phyloP scores from a whole-genome alignment of 1,140 invertebrate genomes.

The Drosophila nikananu region DNA sequence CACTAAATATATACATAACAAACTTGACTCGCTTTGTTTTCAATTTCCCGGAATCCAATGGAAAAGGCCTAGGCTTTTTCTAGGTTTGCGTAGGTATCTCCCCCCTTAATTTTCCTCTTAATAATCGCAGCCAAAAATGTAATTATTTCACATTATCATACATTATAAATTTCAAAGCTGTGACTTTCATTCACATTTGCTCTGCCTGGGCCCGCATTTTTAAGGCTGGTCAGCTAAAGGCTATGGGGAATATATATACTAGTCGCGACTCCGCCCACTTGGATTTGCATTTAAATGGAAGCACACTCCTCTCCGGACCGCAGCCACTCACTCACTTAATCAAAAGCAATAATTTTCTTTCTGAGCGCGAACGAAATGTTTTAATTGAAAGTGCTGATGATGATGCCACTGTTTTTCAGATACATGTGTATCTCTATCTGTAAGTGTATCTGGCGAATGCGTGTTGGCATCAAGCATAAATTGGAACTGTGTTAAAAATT shows the following conservation, averaged over 20 bases:
- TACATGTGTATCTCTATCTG: conserved; percentile 5
- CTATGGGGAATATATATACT: conserved; percentile 11
- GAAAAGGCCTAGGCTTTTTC: too few relatives aligned
- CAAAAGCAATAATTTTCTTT: conserved; percentile 68
- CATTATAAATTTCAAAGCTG: neutral
- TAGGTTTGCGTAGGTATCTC: too few relatives aligned
- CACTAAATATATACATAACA: too few relatives aligned
- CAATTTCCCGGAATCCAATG: too few relatives aligned
- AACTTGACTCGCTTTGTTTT: too few relatives aligned
- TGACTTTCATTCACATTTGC: conserved; percentile 11
- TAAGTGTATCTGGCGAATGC: conserved; percentile 21
- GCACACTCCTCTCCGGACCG: conserved; percentile 26
- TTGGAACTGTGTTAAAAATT: conserved; percentile 75
- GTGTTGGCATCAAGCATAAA: conserved; percentile 53
- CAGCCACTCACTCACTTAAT: conserved; percentile 61
- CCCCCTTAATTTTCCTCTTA: conserved; percentile 13
- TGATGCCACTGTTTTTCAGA: conserved; percentile 51
- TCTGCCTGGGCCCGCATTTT: conserved; percentile 21
- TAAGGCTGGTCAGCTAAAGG: conserved; percentile 31
- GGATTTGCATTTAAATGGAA: conserved; percentile 52
- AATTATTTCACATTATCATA: conserved; percentile 7
- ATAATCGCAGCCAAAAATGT: conserved; percentile 3
- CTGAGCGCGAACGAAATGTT: conserved; percentile 68
- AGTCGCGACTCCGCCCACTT: conserved; percentile 22
- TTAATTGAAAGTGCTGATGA: conserved; percentile 77